phyloP scores from a whole-genome alignment of 2,797 vertebrate species.

The Schizothorax lantsangensis region DNA sequence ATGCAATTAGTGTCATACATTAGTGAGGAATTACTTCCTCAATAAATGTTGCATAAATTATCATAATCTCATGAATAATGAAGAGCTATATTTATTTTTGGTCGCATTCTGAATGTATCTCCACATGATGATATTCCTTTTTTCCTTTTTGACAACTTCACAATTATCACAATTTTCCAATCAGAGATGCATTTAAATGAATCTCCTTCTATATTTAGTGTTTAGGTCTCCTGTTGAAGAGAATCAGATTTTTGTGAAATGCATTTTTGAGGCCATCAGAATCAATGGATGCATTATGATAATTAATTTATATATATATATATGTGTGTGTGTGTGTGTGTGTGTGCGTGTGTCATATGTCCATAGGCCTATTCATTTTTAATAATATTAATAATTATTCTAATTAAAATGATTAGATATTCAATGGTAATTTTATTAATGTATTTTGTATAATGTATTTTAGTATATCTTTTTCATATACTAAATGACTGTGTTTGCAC shows the following conservation, averaged over 20 bases:
- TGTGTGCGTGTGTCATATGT: too few species aligned
- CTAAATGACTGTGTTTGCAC: not conserved
- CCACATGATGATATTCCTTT: not conserved
- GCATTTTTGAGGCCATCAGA: not conserved
- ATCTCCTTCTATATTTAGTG: not conserved
- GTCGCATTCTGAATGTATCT: not conserved
- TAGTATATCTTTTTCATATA: not conserved
- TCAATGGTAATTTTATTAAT: too few species aligned
- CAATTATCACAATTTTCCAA: not conserved
- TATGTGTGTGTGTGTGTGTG: too few species aligned
- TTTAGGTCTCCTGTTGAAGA: not conserved
- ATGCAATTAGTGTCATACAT: not conserved
- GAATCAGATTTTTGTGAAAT: not conserved
- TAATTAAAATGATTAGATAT: too few species aligned
- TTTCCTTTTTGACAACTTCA: not conserved
- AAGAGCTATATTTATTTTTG: not conserved
- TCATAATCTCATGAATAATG: conserved; percentile 10
- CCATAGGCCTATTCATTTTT: not conserved
- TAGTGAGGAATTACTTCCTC: not conserved
- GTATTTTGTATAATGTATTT: too few species aligned
- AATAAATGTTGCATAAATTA: conserved; percentile 8
- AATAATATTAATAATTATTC: not conserved
- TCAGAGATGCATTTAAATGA: not conserved
- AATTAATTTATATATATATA: not conserved
- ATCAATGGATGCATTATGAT: not conserved